These are phyloP conservation scores for Solen grandis DNA, from an alignment of 1,140 invertebrate genomes.

Conservation along the genomic window DNA sequence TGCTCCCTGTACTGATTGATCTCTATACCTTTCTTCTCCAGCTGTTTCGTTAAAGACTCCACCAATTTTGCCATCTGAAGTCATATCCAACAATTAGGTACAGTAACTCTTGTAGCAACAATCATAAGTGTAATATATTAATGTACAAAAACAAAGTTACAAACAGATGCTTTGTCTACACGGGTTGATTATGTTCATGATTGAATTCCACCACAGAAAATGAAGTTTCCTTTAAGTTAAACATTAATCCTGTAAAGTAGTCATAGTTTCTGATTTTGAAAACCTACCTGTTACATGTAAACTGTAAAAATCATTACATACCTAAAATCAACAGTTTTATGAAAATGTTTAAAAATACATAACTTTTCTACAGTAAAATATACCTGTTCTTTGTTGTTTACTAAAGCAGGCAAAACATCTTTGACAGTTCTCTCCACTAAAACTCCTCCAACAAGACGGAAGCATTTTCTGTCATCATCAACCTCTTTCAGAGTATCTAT, in stretches of 20 bases:
- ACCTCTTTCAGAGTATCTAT: slow-evolving; percentile 95
- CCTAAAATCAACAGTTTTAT: no score
- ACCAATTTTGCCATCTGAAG: slow-evolving; percentile 89
- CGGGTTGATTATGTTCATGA: background rate
- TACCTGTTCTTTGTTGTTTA: slow-evolving; percentile 91
- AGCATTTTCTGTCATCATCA: slow-evolving; percentile 93
- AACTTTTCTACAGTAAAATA: no score
- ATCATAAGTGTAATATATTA: background rate
- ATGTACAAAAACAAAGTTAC: background rate
- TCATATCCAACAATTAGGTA: background rate
- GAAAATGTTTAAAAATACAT: no score
- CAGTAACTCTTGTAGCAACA: background rate
- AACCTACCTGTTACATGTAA: no score
- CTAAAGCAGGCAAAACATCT: slow-evolving; percentile 92
- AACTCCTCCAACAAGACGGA: slow-evolving; percentile 95
- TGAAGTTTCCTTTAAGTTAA: background rate
- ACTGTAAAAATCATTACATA: no score
- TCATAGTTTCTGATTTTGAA: no score
- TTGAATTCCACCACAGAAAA: background rate
- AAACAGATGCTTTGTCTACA: background rate
- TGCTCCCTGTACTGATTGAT: slow-evolving; percentile 96
- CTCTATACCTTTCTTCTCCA: slow-evolving; percentile 93
- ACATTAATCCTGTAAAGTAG: background rate
- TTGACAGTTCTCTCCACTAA: slow-evolving; percentile 95
- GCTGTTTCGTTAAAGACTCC: slow-evolving; percentile 89